These are phyloP conservation scores for Chunga burmeisteri DNA, from an alignment of 2,113 vertebrate genomes.

Conservation along the genomic window DNA sequence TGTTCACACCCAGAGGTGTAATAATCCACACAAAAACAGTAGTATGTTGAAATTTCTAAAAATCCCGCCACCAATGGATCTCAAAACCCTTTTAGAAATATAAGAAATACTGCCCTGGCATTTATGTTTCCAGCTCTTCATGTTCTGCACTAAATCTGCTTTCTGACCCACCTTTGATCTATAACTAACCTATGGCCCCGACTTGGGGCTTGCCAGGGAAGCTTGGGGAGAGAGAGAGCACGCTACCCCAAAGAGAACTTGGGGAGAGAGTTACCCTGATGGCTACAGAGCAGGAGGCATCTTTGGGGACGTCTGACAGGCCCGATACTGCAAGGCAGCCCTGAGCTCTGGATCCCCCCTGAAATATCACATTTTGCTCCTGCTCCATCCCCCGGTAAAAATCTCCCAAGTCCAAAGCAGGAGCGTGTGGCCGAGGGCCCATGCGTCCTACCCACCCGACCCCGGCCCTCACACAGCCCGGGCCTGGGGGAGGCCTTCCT, in stretches of 20 bases:
- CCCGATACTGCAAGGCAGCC: background rate
- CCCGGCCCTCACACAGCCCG: background rate
- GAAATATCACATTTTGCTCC: accelerated
- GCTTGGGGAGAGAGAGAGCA: accelerated
- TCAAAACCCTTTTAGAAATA: background rate
- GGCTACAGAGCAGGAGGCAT: accelerated
- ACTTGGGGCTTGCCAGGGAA: accelerated
- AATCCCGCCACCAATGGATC: background rate
- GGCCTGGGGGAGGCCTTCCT: too few relatives aligned
- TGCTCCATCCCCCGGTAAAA: background rate
- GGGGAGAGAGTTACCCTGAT: accelerated
- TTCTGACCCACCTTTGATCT: accelerated
- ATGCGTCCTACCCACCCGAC: background rate
- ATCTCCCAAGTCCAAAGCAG: background rate
- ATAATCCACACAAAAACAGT: background rate
- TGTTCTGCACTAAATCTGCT: background rate
- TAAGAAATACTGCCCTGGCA: background rate
- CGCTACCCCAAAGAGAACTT: accelerated
- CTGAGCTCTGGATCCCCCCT: background rate
- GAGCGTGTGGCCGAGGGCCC: background rate
- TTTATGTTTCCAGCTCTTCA: background rate
- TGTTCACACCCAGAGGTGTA: background rate
- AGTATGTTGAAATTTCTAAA: background rate
- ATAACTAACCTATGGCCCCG: accelerated
- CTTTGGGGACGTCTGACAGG: background rate